A percentile compares a stretch with the other conserved stretches of the same genome.
Evolutionary conservation across 2,888 invertebrate species (phyloP).

Genomic region (Orthosia incerta): DNA sequence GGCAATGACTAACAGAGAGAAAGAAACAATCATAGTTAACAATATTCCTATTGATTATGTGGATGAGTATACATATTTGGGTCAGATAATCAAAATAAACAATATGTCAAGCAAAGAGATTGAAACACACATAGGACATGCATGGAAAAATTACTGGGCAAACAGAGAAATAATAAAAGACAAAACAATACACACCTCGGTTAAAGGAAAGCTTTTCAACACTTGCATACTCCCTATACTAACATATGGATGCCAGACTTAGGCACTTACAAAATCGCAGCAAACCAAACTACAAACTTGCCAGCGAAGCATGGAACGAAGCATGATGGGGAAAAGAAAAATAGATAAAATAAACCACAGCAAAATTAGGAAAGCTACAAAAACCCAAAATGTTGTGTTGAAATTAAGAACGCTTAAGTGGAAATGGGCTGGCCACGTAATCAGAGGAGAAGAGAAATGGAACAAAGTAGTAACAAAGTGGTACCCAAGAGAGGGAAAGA

Average conservation of each 20-base stretch:
- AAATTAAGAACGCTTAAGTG: neutral
- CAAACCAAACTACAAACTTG: neutral
- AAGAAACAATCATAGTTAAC: neutral
- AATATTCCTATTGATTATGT: neutral
- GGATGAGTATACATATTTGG: neutral
- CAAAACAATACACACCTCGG: too few relatives aligned
- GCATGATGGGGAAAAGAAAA: neutral
- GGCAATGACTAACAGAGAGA: neutral
- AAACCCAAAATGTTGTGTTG: too few relatives aligned
- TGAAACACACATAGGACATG: neutral
- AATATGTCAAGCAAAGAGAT: neutral
- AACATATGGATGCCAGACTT: neutral
- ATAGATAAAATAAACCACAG: neutral
- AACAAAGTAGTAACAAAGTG: neutral
- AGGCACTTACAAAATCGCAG: neutral
- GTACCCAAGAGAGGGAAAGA: neutral
- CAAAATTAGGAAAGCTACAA: neutral
- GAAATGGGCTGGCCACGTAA: too few relatives aligned
- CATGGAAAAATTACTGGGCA: neutral
- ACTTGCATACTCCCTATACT: too few relatives aligned
- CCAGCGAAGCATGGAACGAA: neutral
- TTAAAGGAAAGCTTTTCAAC: too few relatives aligned
- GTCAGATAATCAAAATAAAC: neutral
- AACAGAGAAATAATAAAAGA: neutral
- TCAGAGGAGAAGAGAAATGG: neutral